A percentile compares a stretch with the other conserved stretches of the same genome.
phyloP scores from a whole-genome alignment of 92 coral and sea anemone genomes.

The Siderastrea radians region DNA sequence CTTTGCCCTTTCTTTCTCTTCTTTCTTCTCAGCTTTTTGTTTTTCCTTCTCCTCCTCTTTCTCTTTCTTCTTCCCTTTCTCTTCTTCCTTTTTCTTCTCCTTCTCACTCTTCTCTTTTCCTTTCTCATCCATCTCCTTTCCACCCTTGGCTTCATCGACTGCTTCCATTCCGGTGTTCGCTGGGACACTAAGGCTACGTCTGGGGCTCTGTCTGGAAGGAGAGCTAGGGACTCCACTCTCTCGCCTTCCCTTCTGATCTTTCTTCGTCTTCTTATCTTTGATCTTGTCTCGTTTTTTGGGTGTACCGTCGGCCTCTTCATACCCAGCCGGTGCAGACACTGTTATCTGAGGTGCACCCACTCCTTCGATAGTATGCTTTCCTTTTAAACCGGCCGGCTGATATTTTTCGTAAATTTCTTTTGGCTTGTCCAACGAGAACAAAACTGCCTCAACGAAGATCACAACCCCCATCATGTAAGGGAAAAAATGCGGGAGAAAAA shows the following conservation, averaged over 20 bases:
- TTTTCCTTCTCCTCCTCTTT: constrained; percentile 41
- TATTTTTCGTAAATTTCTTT: constrained; percentile 61
- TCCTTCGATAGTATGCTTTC: constrained; percentile 56
- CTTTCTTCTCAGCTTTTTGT: constrained; percentile 54
- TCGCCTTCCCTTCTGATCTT: constrained; percentile 49
- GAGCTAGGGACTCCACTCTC: constrained; percentile 42
- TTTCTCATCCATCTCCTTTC: constrained; percentile 12
- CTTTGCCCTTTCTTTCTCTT: constrained; percentile 36
- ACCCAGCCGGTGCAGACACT: constrained; percentile 33
- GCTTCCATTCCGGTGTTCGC: constrained; percentile 22
- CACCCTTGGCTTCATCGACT: constrained; percentile 10
- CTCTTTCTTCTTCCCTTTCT: constrained; percentile 47
- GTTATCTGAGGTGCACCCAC: constrained; percentile 60
- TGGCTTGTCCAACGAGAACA: constrained; percentile 62
- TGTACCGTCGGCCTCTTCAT: constrained; percentile 31
- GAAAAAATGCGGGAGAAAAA: constrained; percentile 62
- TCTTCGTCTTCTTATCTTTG: constrained; percentile 62
- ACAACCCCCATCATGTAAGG: constrained; percentile 70
- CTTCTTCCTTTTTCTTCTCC: constrained; percentile 50
- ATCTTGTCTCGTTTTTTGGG: constrained; percentile 61
- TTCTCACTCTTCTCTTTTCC: constrained; percentile 54
- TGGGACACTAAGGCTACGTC: constrained; percentile 21
- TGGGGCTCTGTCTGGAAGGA: constrained; percentile 2
- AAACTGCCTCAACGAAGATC: constrained; percentile 45
- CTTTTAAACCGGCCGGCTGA: constrained; percentile 55